Evolutionary conservation across 2,797 vertebrate species (phyloP), one percentile per base, ranked within the genome.

Genomic region (Selene dorsalis): DNA sequence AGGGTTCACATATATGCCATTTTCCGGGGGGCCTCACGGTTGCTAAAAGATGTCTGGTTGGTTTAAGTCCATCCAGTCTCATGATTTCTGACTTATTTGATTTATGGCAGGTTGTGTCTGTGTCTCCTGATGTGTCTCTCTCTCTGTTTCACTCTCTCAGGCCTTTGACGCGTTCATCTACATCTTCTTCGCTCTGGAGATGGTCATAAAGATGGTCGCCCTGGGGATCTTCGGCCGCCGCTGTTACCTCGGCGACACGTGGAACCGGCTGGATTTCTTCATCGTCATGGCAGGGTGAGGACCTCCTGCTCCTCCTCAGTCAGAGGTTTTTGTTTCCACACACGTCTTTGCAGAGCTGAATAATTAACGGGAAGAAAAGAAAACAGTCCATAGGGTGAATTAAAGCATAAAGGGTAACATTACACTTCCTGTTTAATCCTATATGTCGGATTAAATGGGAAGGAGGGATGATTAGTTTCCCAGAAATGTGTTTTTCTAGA

Each of bases 91-190:
- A 11, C 32, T 17, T 18, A 3, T 59, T 14, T 38, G 4, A 17
- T 26, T 35, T 13, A 50, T 73, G 62, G 70, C 70, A 26, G 9
- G 0, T 11, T 52, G 17, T 64, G 30, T 75, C 24, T 69, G 17
- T 79, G 48, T 65, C n/a, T 55, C 20, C 4, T 3, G 14, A 0
- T 65, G 11, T 79, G 20, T 73, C 53, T 17, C 58, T 68, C 10
- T 16, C 58, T 66, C 9, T 1, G 91, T 35, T 2, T 35, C 7
- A 8, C 32, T 17, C 58, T 68, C 10, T 1, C 91, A 99, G 98
- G 97, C 97, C 11, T 99, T 99, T 22, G 98, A 99, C 55, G 97
- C 97, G 6, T 99, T 99, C 92, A 99, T 99, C 93, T 99, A 98
- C 77, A 94, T 98, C 90, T 99, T 99, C 95, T 99, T 99, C 55